Evolutionary conservation across 92 coral and sea anemone species (phyloP), one percentile per base, ranked within the genome.

Genomic region (Diadumene lineata): DNA sequence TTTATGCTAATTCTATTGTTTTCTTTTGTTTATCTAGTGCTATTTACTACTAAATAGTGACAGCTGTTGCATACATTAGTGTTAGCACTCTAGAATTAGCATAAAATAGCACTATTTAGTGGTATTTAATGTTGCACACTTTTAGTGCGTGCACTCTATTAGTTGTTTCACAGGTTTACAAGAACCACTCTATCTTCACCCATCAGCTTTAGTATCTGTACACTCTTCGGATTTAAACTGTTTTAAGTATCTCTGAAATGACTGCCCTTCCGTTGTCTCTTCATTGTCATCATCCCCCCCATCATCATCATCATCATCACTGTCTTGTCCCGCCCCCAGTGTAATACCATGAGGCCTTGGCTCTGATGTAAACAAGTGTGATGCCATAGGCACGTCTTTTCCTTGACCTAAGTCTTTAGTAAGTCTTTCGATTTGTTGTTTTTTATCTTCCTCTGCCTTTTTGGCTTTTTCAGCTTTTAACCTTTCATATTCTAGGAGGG

Each of bases 361-460:
- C 30, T 50, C 79, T 19, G 55, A 27, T 27, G 81, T 34, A 38
- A 76, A 77, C 17, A 80, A 48, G 66, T 76, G 60, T 44, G 80
- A 79, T 43, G 81, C 63, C 84, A 94, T 56, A 24, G 97, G 88
- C 61, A 94, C 91, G 53, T 79, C 60, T 76, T 86, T 82, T 46
- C 98, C 98, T 67, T 89, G 86, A 1, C 98, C 98, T 10, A 94
- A 76, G 55, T 94, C 97, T 68, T 86, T 87, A 64, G 88, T 78
- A 25, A 94, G 68, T 68, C 91, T 88, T 43, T 88, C 88, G 44
- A 94, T 64, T 34, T 94, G 94, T 56, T 91, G 87, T 29, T 66
- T 68, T 63, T 84, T 85, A 13, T 87, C 88, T 53, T 83, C 79
- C 60, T 82, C 79, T 11, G 66, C 76, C 31, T 78, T 72, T 21